Evolutionary conservation across 2,113 vertebrate species (phyloP).

Genomic region (Scatophagus argus): DNA sequence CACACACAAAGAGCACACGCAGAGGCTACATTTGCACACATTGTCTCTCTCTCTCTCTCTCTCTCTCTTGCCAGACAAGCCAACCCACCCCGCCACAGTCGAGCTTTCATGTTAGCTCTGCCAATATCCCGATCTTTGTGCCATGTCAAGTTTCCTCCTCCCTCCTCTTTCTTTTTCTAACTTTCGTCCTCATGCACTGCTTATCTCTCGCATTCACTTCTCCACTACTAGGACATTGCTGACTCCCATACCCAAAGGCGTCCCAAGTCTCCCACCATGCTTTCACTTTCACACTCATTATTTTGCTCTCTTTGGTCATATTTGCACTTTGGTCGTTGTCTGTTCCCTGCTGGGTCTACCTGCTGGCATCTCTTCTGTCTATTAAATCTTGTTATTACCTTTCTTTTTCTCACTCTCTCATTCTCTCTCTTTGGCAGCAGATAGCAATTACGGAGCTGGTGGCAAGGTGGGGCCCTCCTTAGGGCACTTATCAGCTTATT

Average conservation of each 20-base stretch:
- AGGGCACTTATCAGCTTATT: constrained; percentile 72
- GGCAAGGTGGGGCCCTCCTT: constrained; percentile 47
- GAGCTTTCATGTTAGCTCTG: constrained; percentile 39
- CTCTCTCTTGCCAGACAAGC: constrained; percentile 20
- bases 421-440: constrained; percentile 58
- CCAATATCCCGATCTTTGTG: constrained; percentile 54
- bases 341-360: constrained; percentile 33
- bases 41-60: constrained; percentile 9
- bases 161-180: constrained; percentile 14
- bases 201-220: constrained; percentile 10
- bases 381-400: constrained; percentile 54
- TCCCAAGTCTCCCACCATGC: background rate
- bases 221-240: constrained; percentile 9
- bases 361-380: constrained; percentile 35
- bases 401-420: constrained; percentile 25
- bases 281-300: constrained; percentile 28
- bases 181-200: constrained; percentile 27
- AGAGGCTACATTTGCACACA: constrained; percentile 14
- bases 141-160: constrained; percentile 28
- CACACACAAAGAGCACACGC: constrained; percentile 11
- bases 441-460: constrained; percentile 59
- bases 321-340: constrained; percentile 31
- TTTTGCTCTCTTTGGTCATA: constrained; percentile 24
- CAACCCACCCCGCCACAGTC: background rate
- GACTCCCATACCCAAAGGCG: constrained; percentile 5